Evolutionary conservation across 2,797 vertebrate species (phyloP), one percentile per base, ranked within the genome.

Genomic region (Ctenochaetus hawaiiensis): DNA sequence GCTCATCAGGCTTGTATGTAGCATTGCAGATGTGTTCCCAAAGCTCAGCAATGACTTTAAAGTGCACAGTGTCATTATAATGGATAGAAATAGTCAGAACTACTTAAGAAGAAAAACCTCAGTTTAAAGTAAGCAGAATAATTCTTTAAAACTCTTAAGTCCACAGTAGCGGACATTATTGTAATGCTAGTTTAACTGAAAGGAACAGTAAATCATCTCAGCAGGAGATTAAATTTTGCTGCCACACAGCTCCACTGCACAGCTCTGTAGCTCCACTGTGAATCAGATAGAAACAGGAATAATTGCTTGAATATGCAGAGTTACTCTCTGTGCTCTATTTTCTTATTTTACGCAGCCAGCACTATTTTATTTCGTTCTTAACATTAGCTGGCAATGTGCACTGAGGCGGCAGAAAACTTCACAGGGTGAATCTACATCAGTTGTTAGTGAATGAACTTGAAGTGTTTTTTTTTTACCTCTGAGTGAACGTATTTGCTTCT

Each of bases 271-370:
- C 62, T 43, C 3, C 43, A 8, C 18, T 62, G 14, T 58, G 11
- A 45, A 63, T 17, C n/a, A 30, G 10, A 75, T 37, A n/a, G n/a
- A 66, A 66, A 72, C 48, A 30, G 45, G 30, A 62, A 65, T 23
- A 22, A 45, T 37, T n/a, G 45, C 10, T 58, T 45, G 58, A 51
- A 9, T 41, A 43, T 13, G 0, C 61, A 37, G 23, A 22, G 4
- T 11, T 34, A 54, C 37, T 52, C 22, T 48, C 44, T 52, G 20
- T 65, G 51, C 60, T 41, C 2, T 34, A 6, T 69, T 69, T 49
- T 49, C 58, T 37, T 49, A 37, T 60, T 65, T 59, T 11, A 26
- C 45, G 22, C 48, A 51, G 22, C 6, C 23, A 22, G 30, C 30
- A 58, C 39, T 34, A 7, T 34, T 6, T 34, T 7, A 34, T 34